Conservation (phyloP, 2,113 vertebrate species). For the Cyanoliseus patagonus region DNA sequence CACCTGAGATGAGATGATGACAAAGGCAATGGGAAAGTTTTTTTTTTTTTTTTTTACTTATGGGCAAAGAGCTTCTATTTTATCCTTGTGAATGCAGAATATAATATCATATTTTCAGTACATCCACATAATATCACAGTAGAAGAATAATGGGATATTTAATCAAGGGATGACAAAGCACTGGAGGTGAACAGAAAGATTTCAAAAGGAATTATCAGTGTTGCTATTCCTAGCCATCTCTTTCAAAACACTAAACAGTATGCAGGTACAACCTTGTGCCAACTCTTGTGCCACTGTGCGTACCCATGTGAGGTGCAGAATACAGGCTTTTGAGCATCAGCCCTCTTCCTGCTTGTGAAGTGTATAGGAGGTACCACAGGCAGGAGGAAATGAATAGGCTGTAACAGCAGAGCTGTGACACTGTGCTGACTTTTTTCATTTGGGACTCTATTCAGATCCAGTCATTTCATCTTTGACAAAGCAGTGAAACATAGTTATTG, state of each 20-base stretch:
- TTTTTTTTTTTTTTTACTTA: not conserved
- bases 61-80: not conserved
- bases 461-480: not conserved
- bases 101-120: rapidly evolving
- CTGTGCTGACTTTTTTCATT: not conserved
- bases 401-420: not conserved
- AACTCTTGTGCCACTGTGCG: not conserved
- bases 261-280: not conserved
- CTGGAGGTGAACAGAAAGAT: not conserved
- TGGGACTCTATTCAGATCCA: not conserved
- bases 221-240: not conserved
- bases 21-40: not conserved
- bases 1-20: not conserved
- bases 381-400: not conserved
- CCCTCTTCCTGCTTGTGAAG: not conserved
- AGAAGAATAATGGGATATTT: not conserved
- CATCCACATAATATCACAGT: not conserved
- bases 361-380: not conserved
- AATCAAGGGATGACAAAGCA: not conserved
- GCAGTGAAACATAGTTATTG: not conserved
- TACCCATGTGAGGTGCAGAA: not conserved
- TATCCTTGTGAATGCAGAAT: not conserved
- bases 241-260: not conserved
- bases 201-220: not conserved
- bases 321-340: not conserved